Evolutionary conservation across 2,888 invertebrate species (phyloP).

Genomic region (Mythimna loreyi): DNA sequence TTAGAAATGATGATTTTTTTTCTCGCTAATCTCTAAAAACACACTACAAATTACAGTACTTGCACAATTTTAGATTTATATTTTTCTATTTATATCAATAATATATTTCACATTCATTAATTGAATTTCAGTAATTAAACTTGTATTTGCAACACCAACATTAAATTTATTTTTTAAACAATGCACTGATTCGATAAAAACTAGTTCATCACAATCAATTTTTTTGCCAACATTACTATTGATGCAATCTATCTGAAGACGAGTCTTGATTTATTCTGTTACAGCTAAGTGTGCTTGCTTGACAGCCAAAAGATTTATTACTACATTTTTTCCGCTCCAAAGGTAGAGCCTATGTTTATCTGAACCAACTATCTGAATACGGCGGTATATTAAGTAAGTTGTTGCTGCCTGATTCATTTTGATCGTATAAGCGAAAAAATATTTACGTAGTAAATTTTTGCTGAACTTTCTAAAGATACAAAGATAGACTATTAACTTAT

Average conservation of each 20-base stretch:
- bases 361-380: conserved; percentile 66
- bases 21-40: no score
- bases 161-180: not conserved
- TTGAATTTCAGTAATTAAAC: not conserved
- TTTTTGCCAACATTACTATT: conserved; percentile 71
- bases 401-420: conserved; percentile 38
- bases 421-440: conserved; percentile 37
- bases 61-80: no score
- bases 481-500: not conserved
- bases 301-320: conserved; percentile 83
- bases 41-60: no score
- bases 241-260: conserved; percentile 74
- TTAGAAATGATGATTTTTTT: no score
- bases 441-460: conserved; percentile 15
- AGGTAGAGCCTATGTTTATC: conserved; percentile 72
- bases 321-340: conserved; percentile 77
- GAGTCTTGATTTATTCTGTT: conserved; percentile 82
- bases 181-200: conserved; percentile 5
- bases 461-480: conserved; percentile 1
- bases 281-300: conserved; percentile 79
- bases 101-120: not conserved
- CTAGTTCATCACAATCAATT: conserved; percentile 18
- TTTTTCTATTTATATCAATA: no score
- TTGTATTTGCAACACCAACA: not conserved
- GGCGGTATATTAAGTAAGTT: conserved; percentile 63